Conservation (phyloP, 2,888 invertebrate genomes). For the Pyrgus malvae region DNA sequence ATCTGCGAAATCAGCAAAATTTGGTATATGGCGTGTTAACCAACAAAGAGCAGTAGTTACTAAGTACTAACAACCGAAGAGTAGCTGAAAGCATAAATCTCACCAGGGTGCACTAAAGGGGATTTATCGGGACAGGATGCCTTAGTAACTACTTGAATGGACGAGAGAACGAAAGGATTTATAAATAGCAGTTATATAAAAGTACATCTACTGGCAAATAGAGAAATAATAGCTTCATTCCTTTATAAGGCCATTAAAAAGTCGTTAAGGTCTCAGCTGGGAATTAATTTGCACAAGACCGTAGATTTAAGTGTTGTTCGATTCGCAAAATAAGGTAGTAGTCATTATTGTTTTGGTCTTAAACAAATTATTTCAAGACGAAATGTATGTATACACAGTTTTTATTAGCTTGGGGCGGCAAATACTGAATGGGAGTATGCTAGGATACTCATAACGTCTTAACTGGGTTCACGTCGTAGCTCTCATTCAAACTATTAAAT, state of each 20-base stretch:
- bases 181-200: background rate
- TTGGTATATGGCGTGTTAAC: background rate
- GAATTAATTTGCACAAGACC: conserved; percentile 2
- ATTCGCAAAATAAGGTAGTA: no score
- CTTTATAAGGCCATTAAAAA: conserved; percentile 13
- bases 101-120: conserved; percentile 10
- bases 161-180: background rate
- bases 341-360: no score
- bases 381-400: no score
- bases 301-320: background rate
- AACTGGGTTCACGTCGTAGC: no score
- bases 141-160: conserved; percentile 2
- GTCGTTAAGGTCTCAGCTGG: conserved; percentile 7
- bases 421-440: no score
- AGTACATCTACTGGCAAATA: conserved; percentile 7
- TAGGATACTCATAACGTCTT: no score
- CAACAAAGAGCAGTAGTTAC: conserved; percentile 1
- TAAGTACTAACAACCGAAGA: background rate
- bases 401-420: no score
- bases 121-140: conserved; percentile 13
- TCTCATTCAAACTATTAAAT: no score
- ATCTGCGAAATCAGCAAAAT: no score
- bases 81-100: conserved; percentile 14
- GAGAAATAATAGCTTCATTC: conserved; percentile 11
- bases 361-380: no score